phyloP scores from a whole-genome alignment of 1,140 invertebrate species.

The Drosophila fuyamai region DNA sequence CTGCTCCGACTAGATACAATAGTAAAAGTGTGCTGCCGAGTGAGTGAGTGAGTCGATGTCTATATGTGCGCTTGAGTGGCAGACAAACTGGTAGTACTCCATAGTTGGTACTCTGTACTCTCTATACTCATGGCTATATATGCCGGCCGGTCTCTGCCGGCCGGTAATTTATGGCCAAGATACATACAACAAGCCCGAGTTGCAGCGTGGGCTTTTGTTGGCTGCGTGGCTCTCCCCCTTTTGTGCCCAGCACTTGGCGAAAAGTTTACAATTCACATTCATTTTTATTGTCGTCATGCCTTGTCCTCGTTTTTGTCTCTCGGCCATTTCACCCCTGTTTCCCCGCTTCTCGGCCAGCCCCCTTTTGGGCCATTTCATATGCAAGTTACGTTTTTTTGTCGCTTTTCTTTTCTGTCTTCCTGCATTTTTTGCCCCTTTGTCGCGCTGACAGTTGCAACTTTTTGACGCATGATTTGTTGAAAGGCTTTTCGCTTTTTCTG shows the following conservation, averaged over 20 bases:
- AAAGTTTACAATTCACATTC: constrained; percentile 79
- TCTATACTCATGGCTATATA: constrained; percentile 33
- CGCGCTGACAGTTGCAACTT: constrained; percentile 77
- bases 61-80: constrained; percentile 36
- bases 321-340: constrained; percentile 42
- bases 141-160: constrained; percentile 64
- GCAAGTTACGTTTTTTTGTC: constrained; percentile 48
- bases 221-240: constrained; percentile 15
- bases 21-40: constrained; percentile 78
- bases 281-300: constrained; percentile 78
- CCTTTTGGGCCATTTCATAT: constrained; percentile 57
- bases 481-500: constrained; percentile 69
- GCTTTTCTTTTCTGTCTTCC: constrained; percentile 48
- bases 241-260: constrained; percentile 65
- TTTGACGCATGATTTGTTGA: constrained; percentile 82
- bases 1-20: constrained; percentile 84
- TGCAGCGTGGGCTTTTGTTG: constrained; percentile 58
- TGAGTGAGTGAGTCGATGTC: constrained; percentile 34
- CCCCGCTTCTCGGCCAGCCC: constrained; percentile 6
- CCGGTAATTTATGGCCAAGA: constrained; percentile 69
- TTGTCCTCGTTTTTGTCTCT: constrained; percentile 63
- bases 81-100: constrained; percentile 51
- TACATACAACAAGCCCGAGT: constrained; percentile 32
- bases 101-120: constrained; percentile 7
- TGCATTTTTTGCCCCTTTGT: constrained; percentile 51